Base-by-base conservation (phyloP, 2,113 vertebrate species). In the Paradoxurus hermaphroditus region DNA sequence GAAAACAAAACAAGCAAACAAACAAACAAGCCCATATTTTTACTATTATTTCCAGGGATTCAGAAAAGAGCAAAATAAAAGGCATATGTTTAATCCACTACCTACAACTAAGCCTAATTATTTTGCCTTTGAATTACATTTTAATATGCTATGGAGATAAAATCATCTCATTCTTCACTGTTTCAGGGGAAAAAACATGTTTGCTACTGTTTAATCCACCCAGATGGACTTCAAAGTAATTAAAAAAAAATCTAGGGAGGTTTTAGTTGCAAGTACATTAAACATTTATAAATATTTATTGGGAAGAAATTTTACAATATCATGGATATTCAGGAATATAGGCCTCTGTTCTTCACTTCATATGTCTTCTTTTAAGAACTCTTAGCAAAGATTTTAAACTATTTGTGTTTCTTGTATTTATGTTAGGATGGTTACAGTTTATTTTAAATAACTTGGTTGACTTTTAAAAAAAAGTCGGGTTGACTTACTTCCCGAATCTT, bases 261-360 rank as follows among this genome's bases (percentile, higher is more conserved):
- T 63, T 4, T 56, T 86, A 36, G 72, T 95, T 95, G 39, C 29
- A 96, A 86, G 25, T 41, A 15, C 10, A 65, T 96, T 94, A 83
- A 90, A 87, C 95, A 87, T 87, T 90, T 65, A 78, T 94, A 51
- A 72, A 73, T 67, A 81, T 70, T 91, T 97, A 79, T 70, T 86
- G 27, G 7, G 23, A 87, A 86, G 4, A 88, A 56, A 23, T 78
- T 78, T 90, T 84, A 90, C 3, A 90, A 63, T 65, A 21, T 73
- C n/a, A 63, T 67, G 12, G 12, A 87, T 86, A 93, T 91, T 95
- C 10, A 96, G 72, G 39, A 67, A 94, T 93, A 91, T 25, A 92
- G 79, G 7, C 4, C 7, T 44, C 39, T 56, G 27, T 46, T 70
- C 18, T 16, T 23, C 2, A 91, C 16, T 70, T 90, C 62, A 56